Base-by-base conservation (phyloP, 1,140 invertebrate genomes). In the Aphelenchoides fujianensis region DNA sequence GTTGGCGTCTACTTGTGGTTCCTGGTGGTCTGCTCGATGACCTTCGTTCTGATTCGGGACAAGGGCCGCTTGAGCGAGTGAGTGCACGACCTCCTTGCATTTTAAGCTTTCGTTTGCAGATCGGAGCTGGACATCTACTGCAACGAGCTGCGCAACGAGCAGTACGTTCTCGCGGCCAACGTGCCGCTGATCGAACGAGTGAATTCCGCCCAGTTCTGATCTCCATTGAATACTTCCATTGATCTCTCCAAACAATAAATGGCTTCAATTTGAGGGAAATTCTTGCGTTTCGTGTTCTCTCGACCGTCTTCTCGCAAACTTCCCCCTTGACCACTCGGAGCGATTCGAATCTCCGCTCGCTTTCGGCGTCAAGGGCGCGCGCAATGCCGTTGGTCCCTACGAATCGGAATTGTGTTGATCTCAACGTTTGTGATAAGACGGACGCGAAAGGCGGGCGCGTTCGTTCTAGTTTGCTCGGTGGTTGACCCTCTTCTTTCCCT, bases 41-140 rank as follows among this genome's bases (percentile, higher is more conserved):
- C 72, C n/a, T 75, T 75, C 32, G 73, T 75, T n/a, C 52, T 75
- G 72, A 75, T 75, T n/a, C 66, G 73, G 7, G 73, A 75, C 59
- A 75, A 75, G 54, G 71, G 68, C 31, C 68, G 73, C 34, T 41
- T 74, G 41, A 48, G 41, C 41, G 41, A 48, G 41, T 48, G 23
- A 23, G 41, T 48, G 23, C 41, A 16, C 41, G 23, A 48, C 41
- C 23, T 48, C 41, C 23, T 67, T 19, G 19, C 3, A 48, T 16
- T 1, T 61, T 3, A n/a, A 67, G 36, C 12, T 35, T 12, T 0
- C 27, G 36, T 36, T 9, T 35, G 28, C 27, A 63, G 23, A 63
- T 30, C 41, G 35, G 34, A 67, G 62, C 37, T 69, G n/a, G n/a
- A 69, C 23, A 69, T 69, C 37, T 69, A 59, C 34, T 5, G 9